These are phyloP conservation scores for Lypha dubia DNA, from an alignment of 2,888 invertebrate species.

Conservation along the genomic window DNA sequence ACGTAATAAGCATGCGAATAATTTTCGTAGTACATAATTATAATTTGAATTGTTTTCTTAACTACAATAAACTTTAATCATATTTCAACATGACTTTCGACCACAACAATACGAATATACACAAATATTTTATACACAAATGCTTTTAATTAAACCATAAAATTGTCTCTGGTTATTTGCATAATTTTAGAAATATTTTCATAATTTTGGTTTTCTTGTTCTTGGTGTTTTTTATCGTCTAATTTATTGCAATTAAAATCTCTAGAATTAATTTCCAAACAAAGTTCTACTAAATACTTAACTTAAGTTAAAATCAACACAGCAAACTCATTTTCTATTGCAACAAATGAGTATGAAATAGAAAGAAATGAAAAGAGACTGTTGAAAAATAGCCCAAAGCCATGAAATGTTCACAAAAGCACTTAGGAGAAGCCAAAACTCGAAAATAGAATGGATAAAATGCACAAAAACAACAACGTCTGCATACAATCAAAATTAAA, in stretches of 20 bases:
- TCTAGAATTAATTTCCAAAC: slow-evolving; percentile 41
- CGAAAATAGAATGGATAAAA: slow-evolving; percentile 12
- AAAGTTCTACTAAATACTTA: slow-evolving; percentile 5
- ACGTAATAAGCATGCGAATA: not conserved
- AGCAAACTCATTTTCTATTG: slow-evolving; percentile 11
- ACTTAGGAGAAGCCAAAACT: slow-evolving; percentile 55
- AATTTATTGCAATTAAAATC: slow-evolving; percentile 52
- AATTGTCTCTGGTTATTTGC: slow-evolving; percentile 25
- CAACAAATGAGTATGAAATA: not conserved
- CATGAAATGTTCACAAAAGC: slow-evolving; percentile 46
- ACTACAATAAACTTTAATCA: slow-evolving; percentile 5
- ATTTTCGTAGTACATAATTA: not conserved
- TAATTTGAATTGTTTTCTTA: not conserved
- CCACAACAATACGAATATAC: not conserved
- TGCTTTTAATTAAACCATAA: slow-evolving; percentile 48
- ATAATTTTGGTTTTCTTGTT: slow-evolving; percentile 23
- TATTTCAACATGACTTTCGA: not conserved
- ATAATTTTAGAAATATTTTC: slow-evolving; percentile 11
- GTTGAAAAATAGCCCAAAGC: slow-evolving; percentile 46
- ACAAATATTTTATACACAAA: slow-evolving; percentile 30
- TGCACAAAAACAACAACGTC: slow-evolving; percentile 14
- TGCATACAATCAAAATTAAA: slow-evolving; percentile 34
- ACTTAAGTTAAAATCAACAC: slow-evolving; percentile 18
- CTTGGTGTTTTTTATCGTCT: slow-evolving; percentile 5
- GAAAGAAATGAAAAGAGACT: slow-evolving; percentile 31